A percentile compares a stretch with the other conserved stretches of the same genome.
phyloP scores from a whole-genome alignment of 2,797 vertebrate species.

The Hafferia zeledoni region DNA sequence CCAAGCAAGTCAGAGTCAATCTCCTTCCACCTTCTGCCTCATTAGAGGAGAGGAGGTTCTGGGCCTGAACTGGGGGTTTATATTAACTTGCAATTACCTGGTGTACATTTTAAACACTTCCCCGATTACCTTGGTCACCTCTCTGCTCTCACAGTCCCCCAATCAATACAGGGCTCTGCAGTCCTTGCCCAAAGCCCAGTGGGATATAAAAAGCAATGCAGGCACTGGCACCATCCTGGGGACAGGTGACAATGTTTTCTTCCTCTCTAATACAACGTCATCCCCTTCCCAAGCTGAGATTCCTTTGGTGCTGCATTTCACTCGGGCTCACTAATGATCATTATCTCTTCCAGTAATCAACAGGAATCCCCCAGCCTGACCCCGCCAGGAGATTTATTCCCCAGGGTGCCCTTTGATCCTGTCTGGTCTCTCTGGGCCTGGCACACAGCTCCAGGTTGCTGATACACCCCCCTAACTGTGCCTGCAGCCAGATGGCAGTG shows the following conservation, averaged over 20 bases:
- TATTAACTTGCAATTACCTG: constrained; percentile 27
- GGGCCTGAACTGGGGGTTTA: not conserved
- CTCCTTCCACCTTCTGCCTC: not conserved
- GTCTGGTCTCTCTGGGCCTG: constrained; percentile 67
- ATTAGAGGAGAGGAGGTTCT: not conserved
- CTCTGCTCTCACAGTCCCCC: not conserved
- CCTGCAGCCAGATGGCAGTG: constrained; percentile 67
- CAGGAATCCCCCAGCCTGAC: not conserved
- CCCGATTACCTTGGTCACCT: constrained; percentile 5
- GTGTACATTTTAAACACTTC: constrained; percentile 24
- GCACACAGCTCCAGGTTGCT: constrained; percentile 15
- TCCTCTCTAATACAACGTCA: not conserved
- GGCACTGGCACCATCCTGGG: not conserved
- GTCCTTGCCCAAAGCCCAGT: not conserved
- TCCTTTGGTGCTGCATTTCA: not conserved
- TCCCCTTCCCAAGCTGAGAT: not conserved
- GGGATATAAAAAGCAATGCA: not conserved
- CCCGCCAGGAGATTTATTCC: constrained; percentile 52
- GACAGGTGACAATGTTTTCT: not conserved
- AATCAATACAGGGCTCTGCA: fast-evolving
- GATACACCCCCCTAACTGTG: constrained; percentile 51
- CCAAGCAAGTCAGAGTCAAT: not conserved
- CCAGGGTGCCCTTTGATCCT: constrained; percentile 64
- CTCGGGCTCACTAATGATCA: not conserved
- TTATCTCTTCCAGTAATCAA: constrained; percentile 18